A percentile compares a stretch with the other conserved stretches of the same genome.
phyloP scores from a whole-genome alignment of 2,113 vertebrate genomes.

The Mesocricetus auratus region DNA sequence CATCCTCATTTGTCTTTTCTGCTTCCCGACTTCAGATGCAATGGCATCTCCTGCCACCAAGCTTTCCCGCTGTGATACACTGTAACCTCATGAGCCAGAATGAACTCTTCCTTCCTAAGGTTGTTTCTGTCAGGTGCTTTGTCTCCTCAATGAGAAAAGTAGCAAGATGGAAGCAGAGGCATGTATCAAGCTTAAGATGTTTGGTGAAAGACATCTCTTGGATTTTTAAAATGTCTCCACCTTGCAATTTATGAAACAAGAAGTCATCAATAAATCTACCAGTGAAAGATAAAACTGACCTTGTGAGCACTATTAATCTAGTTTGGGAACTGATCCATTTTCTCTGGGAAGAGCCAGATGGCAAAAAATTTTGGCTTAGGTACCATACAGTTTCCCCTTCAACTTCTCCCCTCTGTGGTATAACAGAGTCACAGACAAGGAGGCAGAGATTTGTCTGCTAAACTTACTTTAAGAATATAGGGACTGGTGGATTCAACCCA shows the following conservation, averaged over 20 bases:
- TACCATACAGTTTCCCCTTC: fast-evolving
- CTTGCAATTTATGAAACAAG: neutral
- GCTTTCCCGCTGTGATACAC: neutral
- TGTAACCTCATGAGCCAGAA: neutral
- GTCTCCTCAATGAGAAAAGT: neutral
- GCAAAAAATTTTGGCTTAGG: too few relatives aligned
- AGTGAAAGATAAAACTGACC: neutral
- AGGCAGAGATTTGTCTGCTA: fast-evolving
- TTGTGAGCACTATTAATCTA: fast-evolving
- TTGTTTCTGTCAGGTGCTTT: neutral
- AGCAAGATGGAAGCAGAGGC: too few relatives aligned
- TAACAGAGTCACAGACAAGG: fast-evolving
- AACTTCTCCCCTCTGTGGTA: neutral
- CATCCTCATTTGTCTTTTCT: neutral
- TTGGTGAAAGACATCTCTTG: fast-evolving
- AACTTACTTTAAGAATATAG: neutral
- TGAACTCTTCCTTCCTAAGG: neutral
- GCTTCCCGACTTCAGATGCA: neutral
- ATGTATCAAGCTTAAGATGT: fast-evolving
- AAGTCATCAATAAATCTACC: neutral
- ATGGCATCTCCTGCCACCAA: neutral
- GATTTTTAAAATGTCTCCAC: neutral
- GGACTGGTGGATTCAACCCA: too few relatives aligned
- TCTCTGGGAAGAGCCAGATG: neutral
- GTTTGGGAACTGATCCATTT: too few relatives aligned